Evolutionary conservation across 2,888 invertebrate species (phyloP).

Genomic region (Watsonalla binaria): DNA sequence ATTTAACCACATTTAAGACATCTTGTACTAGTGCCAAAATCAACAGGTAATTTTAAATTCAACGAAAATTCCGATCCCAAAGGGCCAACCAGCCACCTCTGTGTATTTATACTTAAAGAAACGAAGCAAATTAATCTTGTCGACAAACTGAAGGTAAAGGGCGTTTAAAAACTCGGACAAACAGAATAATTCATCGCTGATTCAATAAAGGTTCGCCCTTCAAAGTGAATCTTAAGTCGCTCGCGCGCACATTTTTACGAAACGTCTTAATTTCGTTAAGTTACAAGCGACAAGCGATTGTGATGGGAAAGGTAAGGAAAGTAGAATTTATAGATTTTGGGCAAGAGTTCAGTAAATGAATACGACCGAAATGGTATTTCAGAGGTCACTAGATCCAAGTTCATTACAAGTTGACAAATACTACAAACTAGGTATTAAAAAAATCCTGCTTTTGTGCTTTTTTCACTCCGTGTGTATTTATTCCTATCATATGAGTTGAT

Average conservation of each 20-base stretch:
- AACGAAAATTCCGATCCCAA: too few species aligned
- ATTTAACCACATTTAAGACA: too few species aligned
- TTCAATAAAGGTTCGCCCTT: conserved; percentile 54
- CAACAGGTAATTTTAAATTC: too few species aligned
- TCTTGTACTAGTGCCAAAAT: too few species aligned
- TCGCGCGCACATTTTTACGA: conserved; percentile 55
- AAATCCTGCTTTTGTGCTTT: too few species aligned
- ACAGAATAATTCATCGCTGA: conserved; percentile 69
- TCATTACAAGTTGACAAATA: too few species aligned
- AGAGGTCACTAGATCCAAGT: too few species aligned
- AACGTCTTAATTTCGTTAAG: conserved; percentile 26
- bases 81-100: background rate
- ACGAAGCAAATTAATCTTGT: conserved; percentile 1
- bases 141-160: conserved; percentile 26
- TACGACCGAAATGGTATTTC: too few species aligned
- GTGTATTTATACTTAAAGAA: background rate
- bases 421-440: too few species aligned
- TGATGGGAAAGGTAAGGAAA: background rate
- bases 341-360: too few species aligned
- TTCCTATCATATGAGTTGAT: too few species aligned
- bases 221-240: conserved; percentile 50
- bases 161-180: conserved; percentile 60
- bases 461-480: too few species aligned
- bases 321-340: background rate
- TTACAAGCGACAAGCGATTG: conserved; percentile 11